Evolutionary conservation across 2,797 vertebrate species (phyloP), one percentile per base, ranked within the genome.

Genomic region (Rhinella marina): DNA sequence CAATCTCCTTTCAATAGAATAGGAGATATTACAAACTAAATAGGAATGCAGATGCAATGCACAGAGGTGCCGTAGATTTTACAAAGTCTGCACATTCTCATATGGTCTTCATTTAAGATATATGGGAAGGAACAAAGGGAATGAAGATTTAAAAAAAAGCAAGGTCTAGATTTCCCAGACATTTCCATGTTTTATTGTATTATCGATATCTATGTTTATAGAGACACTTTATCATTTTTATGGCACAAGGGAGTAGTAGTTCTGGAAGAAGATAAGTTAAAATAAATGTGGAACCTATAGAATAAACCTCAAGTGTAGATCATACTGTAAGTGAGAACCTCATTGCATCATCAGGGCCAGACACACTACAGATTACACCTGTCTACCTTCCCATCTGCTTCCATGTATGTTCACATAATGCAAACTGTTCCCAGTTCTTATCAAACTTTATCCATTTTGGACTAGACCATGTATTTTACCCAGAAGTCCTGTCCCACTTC

Each of bases 121-220:
- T 84, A 75, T 61, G 70, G 70, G 7, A 12, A 72, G 50, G 52
- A 56, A 83, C 64, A 83, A 72, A 77, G 52, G 32, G 62, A 78
- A 64, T 61, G 32, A 54, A 32, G 52, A 84, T 21, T 41, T 6
- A 3, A 19, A 75, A 48, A 50, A 75, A 61, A 52, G 23, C 9
- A 32, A n/a, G 10, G 57, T 2, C 57, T 48, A 52, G 50, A 85
- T 78, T 85, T 85, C 41, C 29, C 32, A 50, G 83, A 57, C 72
- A 85, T 85, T 85, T 84, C 27, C 83, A 85, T 50, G 32, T 59
- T 85, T 77, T 85, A 77, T 76, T 85, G 27, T 52, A 78, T 85
- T 85, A 76, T 27, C 48, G 27, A 75, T 77, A 78, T n/a, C 73
- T 17, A 50, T 78, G 21, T 85, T 85, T 85, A 78, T 85, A 27